phyloP scores from a whole-genome alignment of 1,140 invertebrate genomes.

The Caenorhabditis tropicalis region DNA sequence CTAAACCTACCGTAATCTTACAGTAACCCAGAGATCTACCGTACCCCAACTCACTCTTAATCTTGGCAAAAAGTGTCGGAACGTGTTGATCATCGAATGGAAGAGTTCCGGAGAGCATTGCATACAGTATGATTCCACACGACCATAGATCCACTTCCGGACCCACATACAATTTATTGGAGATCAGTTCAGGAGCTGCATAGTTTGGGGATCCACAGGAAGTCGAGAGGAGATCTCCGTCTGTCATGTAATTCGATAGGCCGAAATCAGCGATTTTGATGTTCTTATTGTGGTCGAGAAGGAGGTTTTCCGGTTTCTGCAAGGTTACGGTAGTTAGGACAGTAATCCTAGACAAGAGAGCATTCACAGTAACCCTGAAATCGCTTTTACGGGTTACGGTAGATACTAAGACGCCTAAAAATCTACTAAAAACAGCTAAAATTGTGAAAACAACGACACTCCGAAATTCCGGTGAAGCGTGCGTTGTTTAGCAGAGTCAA shows the following conservation, averaged over 20 bases:
- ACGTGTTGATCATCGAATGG: slow-evolving; percentile 99
- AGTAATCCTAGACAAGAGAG: no score
- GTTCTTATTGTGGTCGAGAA: slow-evolving; percentile 94
- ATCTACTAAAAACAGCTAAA: no score
- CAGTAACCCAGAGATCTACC: no score
- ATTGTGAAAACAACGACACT: no score
- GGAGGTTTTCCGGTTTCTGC: slow-evolving; percentile 93
- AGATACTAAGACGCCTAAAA: no score
- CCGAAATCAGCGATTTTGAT: slow-evolving; percentile 99
- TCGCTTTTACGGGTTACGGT: no score
- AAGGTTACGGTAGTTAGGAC: no score
- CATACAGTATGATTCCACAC: slow-evolving; percentile 97
- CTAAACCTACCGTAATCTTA: no score
- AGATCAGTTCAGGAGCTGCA: slow-evolving; percentile 91
- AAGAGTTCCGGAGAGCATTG: slow-evolving; percentile 93
- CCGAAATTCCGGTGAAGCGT: no score
- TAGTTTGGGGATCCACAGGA: slow-evolving; percentile 99
- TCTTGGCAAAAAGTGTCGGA: slow-evolving; percentile 94
- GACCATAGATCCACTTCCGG: slow-evolving; percentile 99
- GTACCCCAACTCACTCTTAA: slow-evolving; percentile 88
- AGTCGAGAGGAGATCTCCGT: slow-evolving; percentile 96
- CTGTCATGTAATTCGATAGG: slow-evolving; percentile 99
- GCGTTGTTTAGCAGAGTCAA: no score
- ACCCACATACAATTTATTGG: slow-evolving; percentile 85
- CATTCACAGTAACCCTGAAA: no score